Base-by-base conservation (phyloP, 2,888 invertebrate species). In the Invenusta paracnida region DNA sequence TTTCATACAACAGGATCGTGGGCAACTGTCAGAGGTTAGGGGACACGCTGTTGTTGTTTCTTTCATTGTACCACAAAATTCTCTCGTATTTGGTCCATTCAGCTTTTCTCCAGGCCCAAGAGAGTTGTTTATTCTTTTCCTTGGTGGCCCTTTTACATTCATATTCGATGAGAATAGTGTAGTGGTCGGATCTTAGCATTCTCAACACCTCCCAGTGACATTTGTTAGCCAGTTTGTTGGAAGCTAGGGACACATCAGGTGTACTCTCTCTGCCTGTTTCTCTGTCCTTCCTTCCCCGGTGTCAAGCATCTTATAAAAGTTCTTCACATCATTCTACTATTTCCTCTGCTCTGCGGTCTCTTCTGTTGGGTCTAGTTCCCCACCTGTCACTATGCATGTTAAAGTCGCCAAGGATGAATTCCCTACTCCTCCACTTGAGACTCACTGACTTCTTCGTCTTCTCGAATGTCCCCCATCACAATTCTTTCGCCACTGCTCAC, bases 341-440 rank as follows among this genome's bases (percentile, higher is more conserved):
- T 48, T 48, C 48, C 48, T 48, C 48, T 11, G 48, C 48, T 48
- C 48, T 48, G 17, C 48, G 48, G 48, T 48, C 48, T 48, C 48
- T 48, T 48, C 48, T 48, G 48, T 48, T 11, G 48, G 48, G 17
- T 48, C 48, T 48, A 48, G 48, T 48, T 5, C 48, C 48, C 48
- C 48, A 48, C 17, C 1, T 17, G 0, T 13, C 2, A 30, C 30
- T 29, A 5, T 82, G 82, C 82, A 82, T 29, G 23, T 82, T 82
- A 5, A 82, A 13, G 82, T 82, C 82, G 82, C 23, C 82, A 1
- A 82, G 82, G 0, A 82, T 82, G 1, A 82, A 13, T 30, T 82
- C 82, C 29, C 82, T 23, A 1, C 30, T 17, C 0, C 23, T 1
- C 0, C 29, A 13, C 82, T 82, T 1, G 1, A 82, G 82, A 23